A percentile compares a stretch with the other conserved stretches of the same genome.
Conservation (phyloP, 2,797 vertebrate genomes). For the Australoheros facetus region DNA sequence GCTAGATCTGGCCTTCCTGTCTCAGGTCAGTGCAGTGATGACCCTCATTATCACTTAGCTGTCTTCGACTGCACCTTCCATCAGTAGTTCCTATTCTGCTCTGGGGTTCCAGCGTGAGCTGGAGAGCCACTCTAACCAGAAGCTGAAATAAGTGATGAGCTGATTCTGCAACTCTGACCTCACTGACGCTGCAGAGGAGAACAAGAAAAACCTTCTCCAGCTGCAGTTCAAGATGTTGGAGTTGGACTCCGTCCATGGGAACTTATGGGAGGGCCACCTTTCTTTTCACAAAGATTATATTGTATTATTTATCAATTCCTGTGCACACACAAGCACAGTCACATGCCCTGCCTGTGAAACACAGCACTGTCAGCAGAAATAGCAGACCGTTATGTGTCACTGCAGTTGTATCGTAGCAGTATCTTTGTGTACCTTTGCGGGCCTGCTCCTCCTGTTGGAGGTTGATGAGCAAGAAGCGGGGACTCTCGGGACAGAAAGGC, state of each 20-base stretch:
- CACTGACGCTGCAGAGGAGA: neutral
- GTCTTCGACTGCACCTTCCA: accelerated
- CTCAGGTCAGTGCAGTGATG: neutral
- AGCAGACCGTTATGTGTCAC: neutral
- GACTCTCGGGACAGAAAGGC: slow-evolving; percentile 91
- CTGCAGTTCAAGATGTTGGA: neutral
- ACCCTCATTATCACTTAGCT: accelerated
- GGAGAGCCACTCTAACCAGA: neutral
- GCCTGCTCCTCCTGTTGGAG: slow-evolving; percentile 87
- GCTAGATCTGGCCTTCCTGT: neutral
- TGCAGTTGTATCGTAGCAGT: neutral
- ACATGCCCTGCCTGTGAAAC: too few species aligned
- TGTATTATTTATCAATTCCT: too few species aligned
- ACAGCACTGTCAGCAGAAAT: neutral
- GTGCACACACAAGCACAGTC: neutral
- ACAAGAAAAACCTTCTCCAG: neutral
- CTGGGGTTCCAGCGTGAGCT: accelerated
- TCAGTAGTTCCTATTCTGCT: neutral
- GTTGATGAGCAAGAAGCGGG: slow-evolving; percentile 89
- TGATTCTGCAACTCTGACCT: neutral
- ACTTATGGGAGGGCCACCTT: too few species aligned
- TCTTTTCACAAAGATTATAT: too few species aligned
- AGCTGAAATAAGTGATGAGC: neutral
- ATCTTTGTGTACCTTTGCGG: slow-evolving; percentile 78
- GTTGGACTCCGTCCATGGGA: neutral